Percentiles rank a stretch among this genome's conserved stretches.
Conservation (phyloP, 2,797 vertebrate genomes). For the Dendrocincla tyrannina region DNA sequence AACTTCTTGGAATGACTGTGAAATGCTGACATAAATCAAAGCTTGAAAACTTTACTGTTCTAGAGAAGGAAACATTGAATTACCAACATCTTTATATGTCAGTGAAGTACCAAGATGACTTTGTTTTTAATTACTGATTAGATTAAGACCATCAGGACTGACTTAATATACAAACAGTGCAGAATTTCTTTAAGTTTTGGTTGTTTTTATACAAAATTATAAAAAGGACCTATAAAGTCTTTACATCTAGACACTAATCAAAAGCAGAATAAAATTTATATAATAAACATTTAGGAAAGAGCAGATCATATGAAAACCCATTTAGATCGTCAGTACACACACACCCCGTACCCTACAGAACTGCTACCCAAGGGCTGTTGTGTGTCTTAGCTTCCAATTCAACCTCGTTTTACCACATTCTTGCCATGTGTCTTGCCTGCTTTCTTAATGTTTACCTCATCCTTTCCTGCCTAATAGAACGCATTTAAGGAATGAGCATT, state of each 20-base stretch:
- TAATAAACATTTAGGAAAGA: neutral
- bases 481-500: neutral
- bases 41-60: neutral
- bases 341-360: fast-evolving
- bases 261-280: neutral
- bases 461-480: neutral
- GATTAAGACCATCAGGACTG: neutral
- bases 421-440: neutral
- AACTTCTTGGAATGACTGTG: neutral
- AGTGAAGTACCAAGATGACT: neutral
- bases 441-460: neutral
- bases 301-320: neutral
- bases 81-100: neutral
- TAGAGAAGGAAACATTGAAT: neutral
- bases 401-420: neutral
- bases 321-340: neutral
- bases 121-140: constrained; percentile 28
- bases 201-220: neutral
- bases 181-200: neutral
- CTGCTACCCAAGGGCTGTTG: neutral
- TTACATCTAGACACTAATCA: neutral
- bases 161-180: neutral
- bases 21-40: neutral
- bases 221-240: neutral
- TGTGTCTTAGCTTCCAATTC: neutral